These are phyloP conservation scores for Drosophila glabriapex DNA, from an alignment of 2,888 invertebrate genomes.

Conservation along the genomic window DNA sequence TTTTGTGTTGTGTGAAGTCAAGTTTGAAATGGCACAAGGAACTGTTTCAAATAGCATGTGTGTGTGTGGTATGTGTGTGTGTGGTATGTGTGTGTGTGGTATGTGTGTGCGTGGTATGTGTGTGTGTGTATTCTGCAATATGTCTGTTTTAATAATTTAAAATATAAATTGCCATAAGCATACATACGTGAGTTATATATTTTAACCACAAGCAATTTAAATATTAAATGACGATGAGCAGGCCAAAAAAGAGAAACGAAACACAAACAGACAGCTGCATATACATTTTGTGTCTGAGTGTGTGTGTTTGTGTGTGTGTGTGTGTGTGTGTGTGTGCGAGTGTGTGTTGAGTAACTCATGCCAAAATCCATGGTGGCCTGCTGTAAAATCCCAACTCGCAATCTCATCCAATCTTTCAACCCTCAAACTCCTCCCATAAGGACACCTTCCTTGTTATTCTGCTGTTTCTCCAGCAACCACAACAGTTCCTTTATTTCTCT, in stretches of 20 bases:
- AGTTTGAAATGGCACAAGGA: conserved; percentile 51
- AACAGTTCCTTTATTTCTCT: conserved; percentile 8
- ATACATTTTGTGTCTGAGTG: conserved; percentile 11
- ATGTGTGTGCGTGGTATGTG: neutral
- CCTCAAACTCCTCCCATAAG: neutral
- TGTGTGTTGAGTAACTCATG: conserved; percentile 36
- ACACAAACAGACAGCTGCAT: conserved; percentile 40
- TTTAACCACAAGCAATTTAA: conserved; percentile 80
- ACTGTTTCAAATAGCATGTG: neutral
- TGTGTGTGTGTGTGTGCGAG: conserved; percentile 13
- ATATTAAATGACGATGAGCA: conserved; percentile 73
- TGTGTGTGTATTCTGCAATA: conserved; percentile 57
- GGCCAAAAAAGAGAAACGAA: conserved; percentile 26
- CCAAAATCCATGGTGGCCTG: conserved; percentile 38
- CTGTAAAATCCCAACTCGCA: conserved; percentile 48
- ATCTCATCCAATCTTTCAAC: conserved; percentile 35
- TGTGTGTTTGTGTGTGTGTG: conserved; percentile 11
- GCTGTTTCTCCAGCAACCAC: conserved; percentile 55
- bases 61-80: neutral
- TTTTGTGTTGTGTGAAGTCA: conserved; percentile 49
- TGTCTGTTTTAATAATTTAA: conserved; percentile 79
- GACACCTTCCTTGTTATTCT: conserved; percentile 45
- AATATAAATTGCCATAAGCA: conserved; percentile 77
- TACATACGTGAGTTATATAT: conserved; percentile 65
- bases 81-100: neutral